A percentile compares a stretch with the other conserved stretches of the same genome.
Evolutionary conservation across 2,797 vertebrate species (phyloP).

Genomic region (Okamejei kenojei): DNA sequence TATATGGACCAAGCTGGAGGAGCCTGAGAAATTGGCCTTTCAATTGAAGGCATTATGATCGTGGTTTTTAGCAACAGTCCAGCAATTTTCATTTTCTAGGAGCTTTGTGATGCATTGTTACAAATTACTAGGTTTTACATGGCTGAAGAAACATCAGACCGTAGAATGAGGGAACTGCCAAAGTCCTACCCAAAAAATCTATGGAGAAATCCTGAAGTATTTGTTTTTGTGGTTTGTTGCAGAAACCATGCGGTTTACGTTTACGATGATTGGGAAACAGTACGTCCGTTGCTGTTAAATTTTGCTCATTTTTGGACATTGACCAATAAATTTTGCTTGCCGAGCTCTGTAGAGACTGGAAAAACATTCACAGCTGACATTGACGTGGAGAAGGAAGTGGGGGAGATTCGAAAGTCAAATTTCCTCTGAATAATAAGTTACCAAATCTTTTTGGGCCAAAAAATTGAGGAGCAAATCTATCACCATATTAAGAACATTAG

Average conservation of each 20-base stretch:
- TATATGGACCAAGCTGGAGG: background rate
- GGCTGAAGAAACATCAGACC: background rate
- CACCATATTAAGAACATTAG: constrained; percentile 54
- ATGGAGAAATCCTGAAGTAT: background rate
- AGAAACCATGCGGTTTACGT: background rate
- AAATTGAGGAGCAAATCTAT: constrained; percentile 66
- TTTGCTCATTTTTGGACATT: constrained; percentile 11
- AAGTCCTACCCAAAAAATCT: background rate
- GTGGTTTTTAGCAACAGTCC: background rate
- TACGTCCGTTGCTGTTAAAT: background rate
- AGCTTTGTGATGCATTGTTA: background rate
- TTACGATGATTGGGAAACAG: background rate
- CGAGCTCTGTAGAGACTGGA: constrained; percentile 57
- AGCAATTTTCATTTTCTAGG: background rate
- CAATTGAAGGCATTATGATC: background rate
- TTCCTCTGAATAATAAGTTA: constrained; percentile 73
- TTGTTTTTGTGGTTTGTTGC: background rate
- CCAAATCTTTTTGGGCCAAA: constrained; percentile 61
- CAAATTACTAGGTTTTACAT: background rate
- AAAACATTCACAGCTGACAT: constrained; percentile 55
- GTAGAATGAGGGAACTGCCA: background rate
- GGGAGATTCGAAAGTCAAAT: constrained; percentile 62
- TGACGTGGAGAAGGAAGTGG: constrained; percentile 55
- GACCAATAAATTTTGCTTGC: constrained; percentile 41
- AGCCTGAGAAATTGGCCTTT: background rate